phyloP scores from a whole-genome alignment of 2,113 vertebrate species.

The Tachuris rubrigastra region DNA sequence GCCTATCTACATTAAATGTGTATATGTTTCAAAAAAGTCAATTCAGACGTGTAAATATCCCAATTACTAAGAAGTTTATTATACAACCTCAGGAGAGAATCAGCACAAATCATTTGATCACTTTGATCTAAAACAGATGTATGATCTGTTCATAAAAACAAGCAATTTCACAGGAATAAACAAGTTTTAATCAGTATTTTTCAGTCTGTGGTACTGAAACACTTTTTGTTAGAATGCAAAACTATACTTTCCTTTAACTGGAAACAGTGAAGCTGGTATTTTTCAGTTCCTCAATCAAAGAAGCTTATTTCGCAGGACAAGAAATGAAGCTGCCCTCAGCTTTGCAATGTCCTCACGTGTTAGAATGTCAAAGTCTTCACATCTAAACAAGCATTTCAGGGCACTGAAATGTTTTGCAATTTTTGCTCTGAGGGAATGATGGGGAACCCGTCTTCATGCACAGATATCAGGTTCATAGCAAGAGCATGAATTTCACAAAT shows the following conservation, averaged over 20 bases:
- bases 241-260: background rate
- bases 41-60: background rate
- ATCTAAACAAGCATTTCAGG: background rate
- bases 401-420: background rate
- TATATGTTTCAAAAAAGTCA: background rate
- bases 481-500: constrained; percentile 22
- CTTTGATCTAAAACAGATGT: background rate
- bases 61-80: background rate
- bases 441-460: background rate
- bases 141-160: background rate
- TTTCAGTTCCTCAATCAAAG: background rate
- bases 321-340: background rate
- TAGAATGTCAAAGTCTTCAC: background rate
- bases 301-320: background rate
- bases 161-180: background rate
- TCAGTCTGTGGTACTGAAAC: background rate
- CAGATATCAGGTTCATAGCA: background rate
- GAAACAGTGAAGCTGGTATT: background rate
- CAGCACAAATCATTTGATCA: background rate
- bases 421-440: background rate
- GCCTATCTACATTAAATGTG: background rate
- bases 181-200: background rate
- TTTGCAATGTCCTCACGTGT: background rate
- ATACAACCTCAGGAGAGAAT: background rate
- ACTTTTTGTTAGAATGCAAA: background rate